These are phyloP conservation scores for Xiphorhynchus erythropygius DNA, from an alignment of 2,797 vertebrate genomes.

Conservation along the genomic window DNA sequence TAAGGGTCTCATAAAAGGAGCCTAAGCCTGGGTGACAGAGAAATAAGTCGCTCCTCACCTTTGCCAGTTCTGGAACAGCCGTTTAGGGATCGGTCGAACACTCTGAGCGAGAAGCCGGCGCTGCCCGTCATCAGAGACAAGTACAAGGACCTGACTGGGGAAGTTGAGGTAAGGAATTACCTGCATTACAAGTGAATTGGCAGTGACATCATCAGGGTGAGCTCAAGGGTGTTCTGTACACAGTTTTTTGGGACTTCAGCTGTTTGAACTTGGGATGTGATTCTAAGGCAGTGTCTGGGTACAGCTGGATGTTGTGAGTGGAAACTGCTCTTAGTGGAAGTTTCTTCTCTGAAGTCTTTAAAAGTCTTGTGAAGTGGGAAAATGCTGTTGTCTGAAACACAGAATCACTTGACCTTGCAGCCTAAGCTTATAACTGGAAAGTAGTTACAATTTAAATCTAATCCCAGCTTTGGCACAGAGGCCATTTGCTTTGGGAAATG, in stretches of 20 bases:
- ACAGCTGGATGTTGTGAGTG: neutral
- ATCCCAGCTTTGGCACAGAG: neutral
- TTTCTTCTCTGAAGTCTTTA: neutral
- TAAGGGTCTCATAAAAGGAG: slow-evolving; percentile 96
- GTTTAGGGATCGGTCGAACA: slow-evolving; percentile 93
- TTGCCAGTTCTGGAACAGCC: slow-evolving; percentile 86
- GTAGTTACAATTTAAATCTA: neutral
- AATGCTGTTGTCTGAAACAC: neutral
- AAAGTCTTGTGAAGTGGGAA: neutral
- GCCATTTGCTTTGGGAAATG: neutral
- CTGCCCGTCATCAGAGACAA: slow-evolving; percentile 97
- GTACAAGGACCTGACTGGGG: slow-evolving; percentile 97
- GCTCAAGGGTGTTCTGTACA: neutral
- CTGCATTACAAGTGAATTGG: neutral
- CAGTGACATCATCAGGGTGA: neutral
- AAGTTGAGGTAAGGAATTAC: slow-evolving; percentile 88
- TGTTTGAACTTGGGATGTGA: fast-evolving
- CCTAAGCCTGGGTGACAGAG: slow-evolving; percentile 94
- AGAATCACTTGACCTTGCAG: neutral
- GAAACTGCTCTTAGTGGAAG: neutral
- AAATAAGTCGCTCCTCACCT: slow-evolving; percentile 86
- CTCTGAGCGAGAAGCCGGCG: slow-evolving; percentile 90
- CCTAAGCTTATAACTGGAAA: neutral
- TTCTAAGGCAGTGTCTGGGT: neutral
- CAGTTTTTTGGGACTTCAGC: fast-evolving